Base-by-base conservation (phyloP, 2,888 invertebrate genomes). In the Drosophila neonasuta region DNA sequence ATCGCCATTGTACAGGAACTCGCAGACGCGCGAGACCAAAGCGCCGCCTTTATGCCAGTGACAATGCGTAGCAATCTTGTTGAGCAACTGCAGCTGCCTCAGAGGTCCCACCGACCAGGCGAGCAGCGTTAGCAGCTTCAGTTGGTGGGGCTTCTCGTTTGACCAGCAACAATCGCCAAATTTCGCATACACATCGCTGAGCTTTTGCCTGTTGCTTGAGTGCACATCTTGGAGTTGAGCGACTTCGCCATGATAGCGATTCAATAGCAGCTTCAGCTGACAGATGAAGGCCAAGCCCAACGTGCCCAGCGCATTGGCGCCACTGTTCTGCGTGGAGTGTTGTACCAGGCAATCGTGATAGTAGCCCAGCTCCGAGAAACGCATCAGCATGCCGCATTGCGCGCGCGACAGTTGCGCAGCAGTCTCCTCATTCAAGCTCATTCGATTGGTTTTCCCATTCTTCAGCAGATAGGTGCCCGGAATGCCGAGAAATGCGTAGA, bases 221-320 rank as follows among this genome's bases (percentile, higher is more conserved):
- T 87, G 62, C 70, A 86, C 32, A 8, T 97, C 95, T 90, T 98
- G 97, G 56, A 98, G 92, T 55, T 96, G 92, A 1, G 98, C 97
- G 61, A 99, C 93, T 78, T 97, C 94, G 73, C 97, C 94, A 90
- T 97, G 97, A 91, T 97, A 98, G 86, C 96, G 95, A 0, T 95
- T 95, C n/a, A 99, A 91, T 90, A 98, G 96, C 62, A 95, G 94
- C 82, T 96, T 94, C 61, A 99, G 92, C 2, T 96, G 95, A 2
- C 96, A 93, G 58, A 97, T 95, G 75, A 98, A 94, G 52, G 97
- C 97, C 91, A 97, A 96, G 2, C 95, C 95, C 90, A 96, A 95
- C 56, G 95, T 91, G 46, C 97, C 97, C 79, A 93, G 92, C 1
- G 93, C 93, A 90, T 92, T 93, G 8, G 92, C 90, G 7, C 94